Evolutionary conservation across 2,113 vertebrate genomes (phyloP).

Genomic region (Istiophorus platypterus): DNA sequence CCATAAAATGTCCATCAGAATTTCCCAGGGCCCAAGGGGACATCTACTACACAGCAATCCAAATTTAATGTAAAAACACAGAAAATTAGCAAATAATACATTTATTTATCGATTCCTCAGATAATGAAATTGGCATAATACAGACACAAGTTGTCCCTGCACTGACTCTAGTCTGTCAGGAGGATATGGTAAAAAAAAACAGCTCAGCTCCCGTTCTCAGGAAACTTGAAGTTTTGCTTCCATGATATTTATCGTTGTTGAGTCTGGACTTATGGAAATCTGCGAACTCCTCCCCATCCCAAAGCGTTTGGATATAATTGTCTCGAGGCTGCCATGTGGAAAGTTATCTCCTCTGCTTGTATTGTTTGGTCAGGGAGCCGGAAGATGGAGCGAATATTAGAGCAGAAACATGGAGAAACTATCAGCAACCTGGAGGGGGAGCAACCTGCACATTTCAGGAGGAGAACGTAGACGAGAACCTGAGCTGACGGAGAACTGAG

Average conservation of each 20-base stretch:
- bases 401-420: slow-evolving; percentile 62
- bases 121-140: neutral
- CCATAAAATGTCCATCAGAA: neutral
- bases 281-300: neutral
- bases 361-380: slow-evolving; percentile 42
- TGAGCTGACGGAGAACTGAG: slow-evolving; percentile 9
- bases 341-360: slow-evolving; percentile 37
- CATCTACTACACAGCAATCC: neutral
- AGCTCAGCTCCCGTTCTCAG: neutral
- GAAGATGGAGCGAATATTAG: slow-evolving; percentile 30
- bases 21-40: too few species aligned
- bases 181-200: slow-evolving; percentile 36
- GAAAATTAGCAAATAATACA: neutral
- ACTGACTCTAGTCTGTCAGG: neutral
- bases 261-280: slow-evolving; percentile 53
- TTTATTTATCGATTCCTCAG: neutral
- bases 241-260: slow-evolving; percentile 49
- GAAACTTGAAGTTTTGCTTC: slow-evolving; percentile 16
- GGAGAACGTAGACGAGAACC: slow-evolving; percentile 7
- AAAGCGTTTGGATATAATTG: slow-evolving; percentile 30
- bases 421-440: slow-evolving; percentile 31
- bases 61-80: neutral
- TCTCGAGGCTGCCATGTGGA: slow-evolving; percentile 43
- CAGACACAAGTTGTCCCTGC: neutral
- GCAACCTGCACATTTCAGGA: neutral